These are phyloP conservation scores for Hippoglossus hippoglossus DNA, from an alignment of 2,797 vertebrate genomes.

Conservation along the genomic window DNA sequence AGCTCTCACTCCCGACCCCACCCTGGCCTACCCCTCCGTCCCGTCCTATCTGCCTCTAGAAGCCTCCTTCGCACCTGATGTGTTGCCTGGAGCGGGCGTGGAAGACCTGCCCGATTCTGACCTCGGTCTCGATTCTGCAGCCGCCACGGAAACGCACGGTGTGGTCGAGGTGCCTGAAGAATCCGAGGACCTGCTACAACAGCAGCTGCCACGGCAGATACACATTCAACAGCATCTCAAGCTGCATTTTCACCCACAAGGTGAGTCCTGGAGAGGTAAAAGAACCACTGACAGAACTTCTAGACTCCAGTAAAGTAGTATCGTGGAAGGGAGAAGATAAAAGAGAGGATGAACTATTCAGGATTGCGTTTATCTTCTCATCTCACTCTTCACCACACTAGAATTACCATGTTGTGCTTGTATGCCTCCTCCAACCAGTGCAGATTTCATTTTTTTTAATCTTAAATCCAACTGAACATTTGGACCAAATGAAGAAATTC, in stretches of 20 bases:
- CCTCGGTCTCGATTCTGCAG: conserved; percentile 18
- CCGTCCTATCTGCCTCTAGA: conserved; percentile 43
- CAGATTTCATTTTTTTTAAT: no score
- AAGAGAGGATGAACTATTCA: no score
- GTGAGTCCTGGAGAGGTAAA: conserved; percentile 44
- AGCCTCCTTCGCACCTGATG: conserved; percentile 48
- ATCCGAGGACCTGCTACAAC: conserved; percentile 41
- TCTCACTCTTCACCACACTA: no score
- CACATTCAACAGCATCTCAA: conserved; percentile 84
- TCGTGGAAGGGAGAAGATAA: neutral
- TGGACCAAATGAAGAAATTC: no score
- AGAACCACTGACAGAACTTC: neutral
- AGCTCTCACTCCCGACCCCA: conserved; percentile 47
- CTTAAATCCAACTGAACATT: no score
- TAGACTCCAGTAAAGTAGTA: neutral
- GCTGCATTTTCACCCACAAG: conserved; percentile 80
- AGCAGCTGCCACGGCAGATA: conserved; percentile 76
- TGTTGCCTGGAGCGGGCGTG: neutral
- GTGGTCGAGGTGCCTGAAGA: conserved; percentile 41
- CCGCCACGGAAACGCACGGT: conserved; percentile 37
- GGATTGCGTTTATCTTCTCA: neutral
- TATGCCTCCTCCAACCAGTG: no score
- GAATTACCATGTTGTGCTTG: no score
- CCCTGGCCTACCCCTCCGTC: conserved; percentile 34
- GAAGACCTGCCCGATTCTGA: conserved; percentile 31